These are phyloP conservation scores for Euzophera pinguis DNA, from an alignment of 2,888 invertebrate species.

Conservation along the genomic window DNA sequence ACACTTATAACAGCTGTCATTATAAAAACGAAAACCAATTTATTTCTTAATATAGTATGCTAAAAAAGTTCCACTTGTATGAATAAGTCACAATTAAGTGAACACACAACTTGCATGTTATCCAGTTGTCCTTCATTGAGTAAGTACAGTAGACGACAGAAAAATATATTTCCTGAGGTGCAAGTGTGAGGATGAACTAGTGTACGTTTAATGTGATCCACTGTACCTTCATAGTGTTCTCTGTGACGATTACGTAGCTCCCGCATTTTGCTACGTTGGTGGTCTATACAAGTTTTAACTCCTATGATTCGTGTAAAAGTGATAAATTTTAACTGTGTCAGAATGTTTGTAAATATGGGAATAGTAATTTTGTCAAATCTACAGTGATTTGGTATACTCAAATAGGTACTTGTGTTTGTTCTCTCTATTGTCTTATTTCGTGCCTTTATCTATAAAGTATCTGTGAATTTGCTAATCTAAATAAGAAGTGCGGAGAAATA, in stretches of 20 bases:
- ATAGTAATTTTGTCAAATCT: too few relatives aligned
- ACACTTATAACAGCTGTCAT: conserved; percentile 20
- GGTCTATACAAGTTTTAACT: neutral
- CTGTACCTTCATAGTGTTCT: neutral
- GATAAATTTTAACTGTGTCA: neutral
- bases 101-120: conserved; percentile 1
- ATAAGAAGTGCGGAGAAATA: too few relatives aligned
- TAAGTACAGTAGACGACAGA: too few relatives aligned
- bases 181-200: too few relatives aligned
- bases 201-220: too few relatives aligned
- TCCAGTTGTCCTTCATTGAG: neutral
- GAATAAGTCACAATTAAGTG: conserved; percentile 13
- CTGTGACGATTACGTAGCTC: conserved; percentile 1
- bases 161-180: too few relatives aligned
- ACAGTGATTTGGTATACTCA: too few relatives aligned
- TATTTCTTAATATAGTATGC: neutral
- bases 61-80: neutral
- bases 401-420: too few relatives aligned
- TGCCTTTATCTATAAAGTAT: too few relatives aligned
- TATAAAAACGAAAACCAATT: conserved; percentile 11
- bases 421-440: too few relatives aligned
- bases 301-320: neutral
- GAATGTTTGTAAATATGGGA: too few relatives aligned
- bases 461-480: too few relatives aligned
- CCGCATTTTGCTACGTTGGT: neutral